Conservation (phyloP, 2,888 invertebrate species). For the Cotesia congregata region DNA sequence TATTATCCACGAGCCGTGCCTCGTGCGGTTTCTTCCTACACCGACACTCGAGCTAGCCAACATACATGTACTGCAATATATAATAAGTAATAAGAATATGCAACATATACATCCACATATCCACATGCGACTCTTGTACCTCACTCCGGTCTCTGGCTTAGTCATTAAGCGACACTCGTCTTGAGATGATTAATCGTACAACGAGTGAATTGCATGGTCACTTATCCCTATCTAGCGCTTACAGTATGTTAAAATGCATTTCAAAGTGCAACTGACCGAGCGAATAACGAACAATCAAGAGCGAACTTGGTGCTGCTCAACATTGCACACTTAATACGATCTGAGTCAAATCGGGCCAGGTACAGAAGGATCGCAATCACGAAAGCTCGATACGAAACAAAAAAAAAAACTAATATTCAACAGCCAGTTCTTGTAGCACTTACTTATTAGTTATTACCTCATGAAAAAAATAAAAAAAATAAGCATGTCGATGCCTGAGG, state of each 20-base stretch:
- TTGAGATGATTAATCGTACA: conserved; percentile 39
- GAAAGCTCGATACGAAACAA: neutral
- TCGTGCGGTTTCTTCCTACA: conserved; percentile 9
- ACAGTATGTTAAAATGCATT: neutral
- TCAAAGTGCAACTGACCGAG: neutral
- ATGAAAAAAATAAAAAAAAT: neutral
- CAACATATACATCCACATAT: neutral
- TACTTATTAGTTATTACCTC: neutral
- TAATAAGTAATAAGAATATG: conserved; percentile 1
- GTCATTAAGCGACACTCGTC: conserved; percentile 28
- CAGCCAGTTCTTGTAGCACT: neutral
- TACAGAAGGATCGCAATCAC: conserved; percentile 30
- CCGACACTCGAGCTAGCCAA: neutral
- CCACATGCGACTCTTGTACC: conserved; percentile 21
- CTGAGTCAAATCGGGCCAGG: neutral
- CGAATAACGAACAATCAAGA: conserved; percentile 28
- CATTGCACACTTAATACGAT: neutral
- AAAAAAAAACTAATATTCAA: neutral
- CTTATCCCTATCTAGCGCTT: conserved; percentile 6
- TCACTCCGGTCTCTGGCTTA: neutral
- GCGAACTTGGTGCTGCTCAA: conserved; percentile 16
- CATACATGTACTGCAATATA: neutral
- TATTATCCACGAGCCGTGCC: neutral
- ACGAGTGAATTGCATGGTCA: conserved; percentile 26
- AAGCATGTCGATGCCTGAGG: neutral